Evolutionary conservation across 2,113 vertebrate species (phyloP).

Genomic region (Hirundichthys speculiger): DNA sequence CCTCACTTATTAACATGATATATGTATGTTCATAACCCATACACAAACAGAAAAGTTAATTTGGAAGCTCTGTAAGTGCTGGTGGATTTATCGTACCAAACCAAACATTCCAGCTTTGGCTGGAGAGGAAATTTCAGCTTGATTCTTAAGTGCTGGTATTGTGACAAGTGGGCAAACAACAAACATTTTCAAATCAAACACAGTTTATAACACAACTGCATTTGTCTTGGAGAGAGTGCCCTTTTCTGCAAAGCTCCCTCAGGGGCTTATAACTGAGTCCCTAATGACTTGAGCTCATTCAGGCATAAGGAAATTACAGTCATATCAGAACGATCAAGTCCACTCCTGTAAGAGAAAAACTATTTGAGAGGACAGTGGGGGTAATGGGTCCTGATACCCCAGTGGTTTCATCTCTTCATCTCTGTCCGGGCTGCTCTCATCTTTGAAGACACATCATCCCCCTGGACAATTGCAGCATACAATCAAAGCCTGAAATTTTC

Average conservation of each 20-base stretch:
- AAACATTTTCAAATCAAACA: conserved; percentile 24
- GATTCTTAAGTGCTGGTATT: no score
- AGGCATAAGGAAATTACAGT: conserved; percentile 41
- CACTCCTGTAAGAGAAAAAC: conserved; percentile 15
- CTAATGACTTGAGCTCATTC: conserved; percentile 32
- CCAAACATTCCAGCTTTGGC: no score
- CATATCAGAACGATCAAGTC: conserved; percentile 25
- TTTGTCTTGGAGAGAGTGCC: conserved; percentile 33
- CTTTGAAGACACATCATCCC: conserved; percentile 42
- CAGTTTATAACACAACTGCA: conserved; percentile 16
- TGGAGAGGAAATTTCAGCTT: no score
- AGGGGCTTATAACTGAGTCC: conserved; percentile 5
- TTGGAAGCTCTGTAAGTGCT: no score
- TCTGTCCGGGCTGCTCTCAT: conserved; percentile 41
- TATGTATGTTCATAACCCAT: no score
- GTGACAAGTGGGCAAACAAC: no score
- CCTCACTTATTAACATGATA: conserved; percentile 12
- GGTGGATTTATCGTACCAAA: background rate
- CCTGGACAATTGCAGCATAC: conserved; percentile 31
- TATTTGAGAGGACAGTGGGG: conserved; percentile 30
- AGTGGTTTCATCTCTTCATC: conserved; percentile 28
- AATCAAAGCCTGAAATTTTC: conserved; percentile 29
- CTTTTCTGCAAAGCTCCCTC: conserved; percentile 1
- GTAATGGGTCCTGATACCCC: conserved; percentile 48
- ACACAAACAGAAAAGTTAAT: no score